Percentiles rank a stretch among this genome's conserved stretches.
phyloP scores from a whole-genome alignment of 2,888 invertebrate species.

The Drosophila dives region DNA sequence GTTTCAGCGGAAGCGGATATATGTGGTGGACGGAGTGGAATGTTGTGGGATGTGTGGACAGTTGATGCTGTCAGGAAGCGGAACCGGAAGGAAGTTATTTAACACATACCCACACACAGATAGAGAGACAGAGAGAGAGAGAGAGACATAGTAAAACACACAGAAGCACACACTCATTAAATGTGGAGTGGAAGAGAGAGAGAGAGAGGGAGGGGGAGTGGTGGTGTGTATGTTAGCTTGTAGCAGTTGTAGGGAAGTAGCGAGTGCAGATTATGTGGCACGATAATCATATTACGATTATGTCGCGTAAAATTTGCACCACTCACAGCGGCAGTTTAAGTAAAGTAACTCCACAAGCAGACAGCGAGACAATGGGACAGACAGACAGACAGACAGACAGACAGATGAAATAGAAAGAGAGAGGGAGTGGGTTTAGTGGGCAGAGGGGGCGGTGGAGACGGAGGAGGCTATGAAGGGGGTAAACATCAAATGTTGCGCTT shows the following conservation, averaged over 20 bases:
- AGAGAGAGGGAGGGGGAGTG: no score
- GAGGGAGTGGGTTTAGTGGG: background rate
- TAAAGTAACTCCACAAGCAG: conserved; percentile 31
- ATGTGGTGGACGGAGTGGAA: conserved; percentile 11
- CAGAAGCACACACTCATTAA: conserved; percentile 2
- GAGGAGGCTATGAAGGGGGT: background rate
- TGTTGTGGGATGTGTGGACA: background rate
- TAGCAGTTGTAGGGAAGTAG: conserved; percentile 12
- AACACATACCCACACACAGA: conserved; percentile 56
- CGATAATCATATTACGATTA: conserved; percentile 79
- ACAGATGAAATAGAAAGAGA: background rate
- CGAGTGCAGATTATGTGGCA: conserved; percentile 67
- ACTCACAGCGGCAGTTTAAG: conserved; percentile 44
- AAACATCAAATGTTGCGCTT: conserved; percentile 45
- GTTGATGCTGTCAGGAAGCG: conserved; percentile 50
- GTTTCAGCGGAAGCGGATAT: conserved; percentile 72
- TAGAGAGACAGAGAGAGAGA: background rate
- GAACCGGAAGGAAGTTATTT: conserved; percentile 75
- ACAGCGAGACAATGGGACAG: conserved; percentile 3
- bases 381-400: background rate
- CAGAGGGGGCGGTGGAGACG: background rate
- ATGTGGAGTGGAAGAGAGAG: background rate
- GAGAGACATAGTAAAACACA: background rate
- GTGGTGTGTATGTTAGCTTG: background rate
- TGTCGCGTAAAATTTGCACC: conserved; percentile 74